A percentile compares a stretch with the other conserved stretches of the same genome.
Conservation (phyloP, 2,797 vertebrate genomes). For the Mallotus villosus region DNA sequence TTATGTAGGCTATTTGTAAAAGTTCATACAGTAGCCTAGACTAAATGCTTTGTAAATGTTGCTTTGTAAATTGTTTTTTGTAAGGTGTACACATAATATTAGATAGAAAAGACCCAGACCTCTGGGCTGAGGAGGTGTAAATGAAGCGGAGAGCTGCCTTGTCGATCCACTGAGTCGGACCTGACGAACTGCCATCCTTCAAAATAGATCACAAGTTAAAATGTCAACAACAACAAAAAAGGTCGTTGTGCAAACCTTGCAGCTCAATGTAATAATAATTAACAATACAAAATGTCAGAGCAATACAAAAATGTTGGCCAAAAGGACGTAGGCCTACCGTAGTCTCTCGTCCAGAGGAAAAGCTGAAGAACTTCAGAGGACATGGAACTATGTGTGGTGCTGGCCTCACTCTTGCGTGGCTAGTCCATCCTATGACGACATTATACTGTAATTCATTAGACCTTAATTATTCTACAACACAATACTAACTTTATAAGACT, state of each 20-base stretch:
- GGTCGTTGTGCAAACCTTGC: neutral
- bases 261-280: neutral
- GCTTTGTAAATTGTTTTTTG: too few species aligned
- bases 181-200: slow-evolving; percentile 44
- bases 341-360: slow-evolving; percentile 42
- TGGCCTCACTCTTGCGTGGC: slow-evolving; percentile 44
- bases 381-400: slow-evolving; percentile 25
- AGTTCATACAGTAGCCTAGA: neutral
- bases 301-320: neutral
- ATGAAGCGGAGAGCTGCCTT: slow-evolving; percentile 51
- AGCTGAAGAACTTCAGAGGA: neutral
- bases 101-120: slow-evolving; percentile 54
- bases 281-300: neutral
- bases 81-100: neutral
- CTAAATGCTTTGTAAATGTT: neutral
- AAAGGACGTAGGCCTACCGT: slow-evolving; percentile 45
- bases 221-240: too few species aligned
- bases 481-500: neutral
- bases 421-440: slow-evolving; percentile 62
- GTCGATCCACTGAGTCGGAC: slow-evolving; percentile 39
- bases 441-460: neutral
- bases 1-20: slow-evolving; percentile 35
- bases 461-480: neutral
- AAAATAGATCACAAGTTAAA: slow-evolving; percentile 23
- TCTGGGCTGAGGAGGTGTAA: slow-evolving; percentile 73